A percentile compares a stretch with the other conserved stretches of the same genome.
Conservation (phyloP, 2,888 invertebrate species). For the Pammene aurita region DNA sequence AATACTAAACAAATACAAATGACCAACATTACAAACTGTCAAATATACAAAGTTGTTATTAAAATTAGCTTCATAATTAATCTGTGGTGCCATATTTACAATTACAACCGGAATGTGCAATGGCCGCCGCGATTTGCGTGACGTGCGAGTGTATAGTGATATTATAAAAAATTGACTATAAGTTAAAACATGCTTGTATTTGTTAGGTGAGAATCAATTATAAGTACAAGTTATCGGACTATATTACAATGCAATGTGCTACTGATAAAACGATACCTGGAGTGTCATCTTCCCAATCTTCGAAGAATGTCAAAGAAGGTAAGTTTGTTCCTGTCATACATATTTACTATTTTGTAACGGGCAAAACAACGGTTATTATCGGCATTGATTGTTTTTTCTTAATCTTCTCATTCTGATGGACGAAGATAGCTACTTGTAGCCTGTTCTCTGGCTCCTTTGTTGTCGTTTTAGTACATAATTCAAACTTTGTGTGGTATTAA, state of each 20-base stretch:
- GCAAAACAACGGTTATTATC: slow-evolving; percentile 38
- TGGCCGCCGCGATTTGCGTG: slow-evolving; percentile 79
- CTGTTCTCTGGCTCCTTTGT: not conserved
- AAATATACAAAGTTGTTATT: not conserved
- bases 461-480: slow-evolving; percentile 9
- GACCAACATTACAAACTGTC: slow-evolving; percentile 32
- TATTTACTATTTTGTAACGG: slow-evolving; percentile 52
- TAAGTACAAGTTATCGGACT: slow-evolving; percentile 59
- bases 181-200: slow-evolving; percentile 75
- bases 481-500: slow-evolving; percentile 31
- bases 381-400: slow-evolving; percentile 22
- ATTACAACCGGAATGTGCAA: slow-evolving; percentile 83
- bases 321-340: slow-evolving; percentile 74
- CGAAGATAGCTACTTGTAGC: not conserved
- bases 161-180: slow-evolving; percentile 60
- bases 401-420: slow-evolving; percentile 6
- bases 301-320: slow-evolving; percentile 90
- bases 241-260: slow-evolving; percentile 87
- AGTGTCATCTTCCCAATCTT: slow-evolving; percentile 88
- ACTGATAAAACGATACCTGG: slow-evolving; percentile 89
- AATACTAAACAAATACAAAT: not conserved
- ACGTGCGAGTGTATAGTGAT: slow-evolving; percentile 65
- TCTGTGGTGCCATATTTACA: slow-evolving; percentile 78
- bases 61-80: slow-evolving; percentile 43
- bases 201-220: slow-evolving; percentile 84